Base-by-base conservation (phyloP, 1,140 invertebrate genomes). In the Hesperophylax magnus region DNA sequence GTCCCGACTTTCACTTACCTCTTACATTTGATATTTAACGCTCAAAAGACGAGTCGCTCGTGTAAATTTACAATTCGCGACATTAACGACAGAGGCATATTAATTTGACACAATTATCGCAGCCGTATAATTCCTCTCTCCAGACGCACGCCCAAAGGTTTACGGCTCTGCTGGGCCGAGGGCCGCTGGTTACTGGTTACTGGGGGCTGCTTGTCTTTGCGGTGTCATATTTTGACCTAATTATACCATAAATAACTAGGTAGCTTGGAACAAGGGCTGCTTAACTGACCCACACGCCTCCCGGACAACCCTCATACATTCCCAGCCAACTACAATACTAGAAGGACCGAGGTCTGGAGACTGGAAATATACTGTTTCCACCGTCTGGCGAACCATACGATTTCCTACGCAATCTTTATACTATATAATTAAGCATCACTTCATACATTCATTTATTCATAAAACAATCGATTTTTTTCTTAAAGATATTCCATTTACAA, bases 191-290 rank as follows among this genome's bases (percentile, higher is more conserved):
- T 14, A 14, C 39, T 14, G 39, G 39, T 0, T 47, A 14, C 39
- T 14, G 11, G 39, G 39, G 9, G 39, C 39, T 56, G 65, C 56
- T 60, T 53, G 63, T 69, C 61, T 67, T 79, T 83, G 82, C 60
- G 82, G 82, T 78, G 79, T 83, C 82, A 83, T 83, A 83, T 83
- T 83, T 83, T 81, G 82, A 83, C 80, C 67, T 83, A 83, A 83
- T 83, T 83, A 81, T 83, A 67, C 79, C 82, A 83, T 83, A 83
- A 83, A 83, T 83, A 78, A 78, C 82, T 53, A 18, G 79, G 71
- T 67, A 14, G 71, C 69, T n/a, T 15, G 54, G 67, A 56, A 69
- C 65, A 72, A 65, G 18, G 76, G 31, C 61, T 67, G 67, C 39
- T 71, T 71, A 71, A 60, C 71, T 60, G 24, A 24, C 72, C 53